Conservation (phyloP, 2,113 vertebrate species). For the Meleagris gallopavo region DNA sequence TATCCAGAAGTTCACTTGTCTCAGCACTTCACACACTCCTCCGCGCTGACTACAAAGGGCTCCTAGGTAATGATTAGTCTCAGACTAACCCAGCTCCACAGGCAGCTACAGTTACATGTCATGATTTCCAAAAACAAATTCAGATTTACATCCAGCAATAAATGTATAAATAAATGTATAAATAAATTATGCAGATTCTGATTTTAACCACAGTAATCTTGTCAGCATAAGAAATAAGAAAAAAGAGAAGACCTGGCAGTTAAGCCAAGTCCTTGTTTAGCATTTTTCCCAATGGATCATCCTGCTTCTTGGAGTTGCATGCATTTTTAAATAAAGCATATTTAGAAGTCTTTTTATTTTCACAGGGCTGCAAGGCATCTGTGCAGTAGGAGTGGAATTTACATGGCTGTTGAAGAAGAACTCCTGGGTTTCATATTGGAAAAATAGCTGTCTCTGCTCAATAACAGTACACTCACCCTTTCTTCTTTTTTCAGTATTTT, state of each 20-base stretch:
- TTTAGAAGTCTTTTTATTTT: not conserved
- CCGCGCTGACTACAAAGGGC: not conserved
- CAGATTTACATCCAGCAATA: not conserved
- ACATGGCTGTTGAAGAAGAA: not conserved
- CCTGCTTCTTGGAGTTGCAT: not conserved
- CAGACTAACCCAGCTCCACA: not conserved
- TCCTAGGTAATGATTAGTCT: not conserved
- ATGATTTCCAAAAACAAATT: not conserved
- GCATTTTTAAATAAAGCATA: not conserved
- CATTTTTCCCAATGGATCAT: not conserved
- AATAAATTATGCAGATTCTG: fast-evolving
- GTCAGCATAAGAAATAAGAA: not conserved
- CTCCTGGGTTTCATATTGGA: not conserved
- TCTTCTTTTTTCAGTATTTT: not conserved
- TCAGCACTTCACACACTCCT: not conserved
- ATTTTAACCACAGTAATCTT: not conserved
- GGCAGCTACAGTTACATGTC: not conserved
- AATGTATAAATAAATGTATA: not conserved
- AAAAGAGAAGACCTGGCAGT: not conserved
- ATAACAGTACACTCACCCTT: not conserved
- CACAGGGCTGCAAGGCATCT: not conserved
- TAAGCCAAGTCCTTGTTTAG: not conserved
- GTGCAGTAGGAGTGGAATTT: not conserved
- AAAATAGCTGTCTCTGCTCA: not conserved
- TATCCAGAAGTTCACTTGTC: not conserved